Evolutionary conservation across 2,113 vertebrate genomes (phyloP).

Genomic region (Periophthalmus modestus): DNA sequence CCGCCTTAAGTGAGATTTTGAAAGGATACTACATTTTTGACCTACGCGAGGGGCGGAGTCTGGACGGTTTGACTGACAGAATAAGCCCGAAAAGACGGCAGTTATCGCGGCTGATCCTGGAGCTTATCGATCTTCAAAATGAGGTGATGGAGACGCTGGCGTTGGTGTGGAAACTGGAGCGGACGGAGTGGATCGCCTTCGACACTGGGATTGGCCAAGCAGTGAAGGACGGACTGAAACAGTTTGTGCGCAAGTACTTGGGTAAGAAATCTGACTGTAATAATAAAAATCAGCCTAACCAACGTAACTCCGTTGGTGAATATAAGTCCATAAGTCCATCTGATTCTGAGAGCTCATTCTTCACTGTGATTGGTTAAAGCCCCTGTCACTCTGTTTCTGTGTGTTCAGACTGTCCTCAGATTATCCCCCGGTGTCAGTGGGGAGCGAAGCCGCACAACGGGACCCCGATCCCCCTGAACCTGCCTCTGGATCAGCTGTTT

Average conservation of each 20-base stretch:
- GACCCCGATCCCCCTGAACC: slow-evolving; percentile 61
- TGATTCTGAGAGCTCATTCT: too few species aligned
- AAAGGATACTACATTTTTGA: slow-evolving; percentile 76
- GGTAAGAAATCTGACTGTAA: slow-evolving; percentile 67
- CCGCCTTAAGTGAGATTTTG: slow-evolving; percentile 71
- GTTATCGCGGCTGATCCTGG: slow-evolving; percentile 65
- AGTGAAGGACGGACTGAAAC: slow-evolving; percentile 66
- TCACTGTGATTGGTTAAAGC: too few species aligned
- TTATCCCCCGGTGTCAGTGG: slow-evolving; percentile 89
- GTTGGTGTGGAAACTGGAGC: slow-evolving; percentile 72
- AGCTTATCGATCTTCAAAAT: slow-evolving; percentile 51
- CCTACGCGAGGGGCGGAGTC: slow-evolving; percentile 29
- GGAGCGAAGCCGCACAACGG: slow-evolving; percentile 76
- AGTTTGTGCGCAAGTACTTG: slow-evolving; percentile 80
- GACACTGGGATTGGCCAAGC: slow-evolving; percentile 69
- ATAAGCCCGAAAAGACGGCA: slow-evolving; percentile 77
- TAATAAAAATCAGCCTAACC: too few species aligned
- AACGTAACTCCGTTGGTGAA: too few species aligned
- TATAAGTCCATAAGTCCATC: too few species aligned
- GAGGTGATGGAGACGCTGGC: slow-evolving; percentile 73
- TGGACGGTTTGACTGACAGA: slow-evolving; percentile 28
- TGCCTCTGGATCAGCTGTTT: slow-evolving; percentile 81
- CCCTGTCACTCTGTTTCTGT: not conserved
- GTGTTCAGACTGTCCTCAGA: slow-evolving; percentile 84
- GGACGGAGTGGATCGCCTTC: slow-evolving; percentile 66